Conservation (phyloP, 2,888 invertebrate species). For the Drosophila subsilvestris region DNA sequence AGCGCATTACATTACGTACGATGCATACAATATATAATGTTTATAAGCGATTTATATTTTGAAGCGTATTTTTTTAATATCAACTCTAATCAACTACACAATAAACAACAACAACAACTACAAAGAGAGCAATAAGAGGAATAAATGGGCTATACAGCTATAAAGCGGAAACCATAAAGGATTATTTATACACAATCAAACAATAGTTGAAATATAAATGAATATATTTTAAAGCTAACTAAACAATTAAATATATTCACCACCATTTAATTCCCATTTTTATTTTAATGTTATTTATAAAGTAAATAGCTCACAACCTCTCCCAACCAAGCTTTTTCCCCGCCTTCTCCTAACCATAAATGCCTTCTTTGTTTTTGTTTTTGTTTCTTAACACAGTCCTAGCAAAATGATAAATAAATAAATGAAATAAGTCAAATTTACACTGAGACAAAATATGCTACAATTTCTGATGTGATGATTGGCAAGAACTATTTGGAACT, state of each 20-base stretch:
- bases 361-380: constrained; percentile 36
- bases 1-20: constrained; percentile 13
- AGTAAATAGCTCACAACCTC: constrained; percentile 13
- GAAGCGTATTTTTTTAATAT: constrained; percentile 67
- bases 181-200: constrained; percentile 47
- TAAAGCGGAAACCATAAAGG: constrained; percentile 13
- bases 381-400: constrained; percentile 2
- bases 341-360: constrained; percentile 18
- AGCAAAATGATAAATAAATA: constrained; percentile 13
- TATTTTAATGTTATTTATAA: constrained; percentile 21
- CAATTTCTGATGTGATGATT: neutral
- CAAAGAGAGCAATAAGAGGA: constrained; percentile 15
- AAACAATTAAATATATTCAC: neutral
- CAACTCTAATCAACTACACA: constrained; percentile 31
- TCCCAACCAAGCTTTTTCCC: neutral
- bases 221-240: constrained; percentile 4
- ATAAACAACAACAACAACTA: constrained; percentile 20
- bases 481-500: constrained; percentile 35
- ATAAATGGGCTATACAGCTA: neutral
- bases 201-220: constrained; percentile 45
- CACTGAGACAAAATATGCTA: constrained; percentile 14
- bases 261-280: neutral
- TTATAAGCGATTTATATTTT: constrained; percentile 56
- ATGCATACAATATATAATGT: constrained; percentile 42
- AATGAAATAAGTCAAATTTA: constrained; percentile 4